phyloP scores from a whole-genome alignment of 2,797 vertebrate species.

The Oryzias sinensis region DNA sequence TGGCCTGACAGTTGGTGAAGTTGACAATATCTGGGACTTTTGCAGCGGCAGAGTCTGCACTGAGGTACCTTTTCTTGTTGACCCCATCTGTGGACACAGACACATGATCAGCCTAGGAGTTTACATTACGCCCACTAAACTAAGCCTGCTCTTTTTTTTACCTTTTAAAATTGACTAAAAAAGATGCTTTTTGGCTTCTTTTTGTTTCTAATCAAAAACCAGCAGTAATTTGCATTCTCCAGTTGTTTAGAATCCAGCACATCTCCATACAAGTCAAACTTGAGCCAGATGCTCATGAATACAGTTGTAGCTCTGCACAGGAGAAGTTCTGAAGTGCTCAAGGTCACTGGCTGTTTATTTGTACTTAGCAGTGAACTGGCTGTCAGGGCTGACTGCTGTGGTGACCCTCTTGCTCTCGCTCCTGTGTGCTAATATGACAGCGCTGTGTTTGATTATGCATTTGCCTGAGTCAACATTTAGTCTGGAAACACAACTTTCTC shows the following conservation, averaged over 20 bases:
- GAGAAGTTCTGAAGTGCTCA: constrained; percentile 68
- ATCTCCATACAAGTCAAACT: constrained; percentile 56
- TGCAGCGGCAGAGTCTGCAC: constrained; percentile 32
- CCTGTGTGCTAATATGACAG: constrained; percentile 30
- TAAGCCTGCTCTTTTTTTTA: not conserved
- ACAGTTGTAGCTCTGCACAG: constrained; percentile 60
- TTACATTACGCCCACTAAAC: not conserved
- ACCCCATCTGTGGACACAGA: constrained; percentile 26
- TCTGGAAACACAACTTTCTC: constrained; percentile 8
- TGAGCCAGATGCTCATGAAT: constrained; percentile 79
- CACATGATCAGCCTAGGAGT: not conserved
- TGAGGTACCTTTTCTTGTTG: constrained; percentile 41
- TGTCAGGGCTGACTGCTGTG: constrained; percentile 39
- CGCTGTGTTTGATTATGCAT: constrained; percentile 32
- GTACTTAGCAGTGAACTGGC: constrained; percentile 37
- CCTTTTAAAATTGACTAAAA: not conserved
- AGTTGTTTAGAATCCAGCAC: constrained; percentile 55
- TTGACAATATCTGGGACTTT: constrained; percentile 63
- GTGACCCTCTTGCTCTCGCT: constrained; percentile 34
- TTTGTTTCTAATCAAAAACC: constrained; percentile 13
- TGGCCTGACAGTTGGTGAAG: constrained; percentile 63
- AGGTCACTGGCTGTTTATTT: constrained; percentile 69
- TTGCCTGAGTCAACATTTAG: constrained; percentile 35
- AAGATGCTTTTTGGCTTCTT: too few relatives aligned
- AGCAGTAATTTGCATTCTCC: constrained; percentile 33